These are phyloP conservation scores for Bovichtus diacanthus DNA, from an alignment of 2,797 vertebrate species.

Conservation along the genomic window DNA sequence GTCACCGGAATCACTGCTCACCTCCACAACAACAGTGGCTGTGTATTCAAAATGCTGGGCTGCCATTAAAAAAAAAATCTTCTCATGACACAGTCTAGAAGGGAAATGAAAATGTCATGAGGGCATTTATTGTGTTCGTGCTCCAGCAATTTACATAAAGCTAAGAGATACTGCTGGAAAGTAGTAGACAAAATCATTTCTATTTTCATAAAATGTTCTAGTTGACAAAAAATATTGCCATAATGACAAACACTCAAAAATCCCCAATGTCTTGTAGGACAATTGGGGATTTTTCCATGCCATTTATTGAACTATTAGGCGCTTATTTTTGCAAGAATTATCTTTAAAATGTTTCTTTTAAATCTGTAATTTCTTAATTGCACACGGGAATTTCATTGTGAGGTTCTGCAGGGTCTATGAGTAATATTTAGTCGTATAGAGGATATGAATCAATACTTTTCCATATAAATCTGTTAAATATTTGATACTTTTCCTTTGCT, in stretches of 20 bases:
- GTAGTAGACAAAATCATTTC: not conserved
- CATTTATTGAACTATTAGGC: not conserved
- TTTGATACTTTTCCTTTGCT: too few relatives aligned
- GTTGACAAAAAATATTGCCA: not conserved
- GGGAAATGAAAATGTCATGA: not conserved
- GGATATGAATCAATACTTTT: not conserved
- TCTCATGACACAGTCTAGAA: not conserved
- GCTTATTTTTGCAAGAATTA: not conserved
- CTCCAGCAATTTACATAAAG: not conserved
- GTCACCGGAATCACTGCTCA: not conserved
- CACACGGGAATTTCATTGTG: not conserved
- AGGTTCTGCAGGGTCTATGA: not conserved
- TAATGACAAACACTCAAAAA: not conserved
- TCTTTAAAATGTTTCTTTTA: not conserved
- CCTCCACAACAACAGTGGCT: not conserved
- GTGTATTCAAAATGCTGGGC: not conserved
- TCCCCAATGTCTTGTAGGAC: not conserved
- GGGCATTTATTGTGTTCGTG: not conserved
- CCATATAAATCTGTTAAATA: conserved; percentile 1
- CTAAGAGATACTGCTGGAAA: not conserved
- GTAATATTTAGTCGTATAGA: not conserved
- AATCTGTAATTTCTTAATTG: not conserved
- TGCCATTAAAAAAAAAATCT: not conserved
- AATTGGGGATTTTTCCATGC: not conserved
- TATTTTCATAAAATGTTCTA: not conserved